These are phyloP conservation scores for human DNA, from an alignment of 2,113 vertebrate genomes.

Conservation along the genomic window GRCh38 chr7:35752501-35753000, in stretches of 20 bases:
- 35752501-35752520: background rate
- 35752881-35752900: background rate
- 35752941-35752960: background rate
- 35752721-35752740: background rate
- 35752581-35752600: background rate
- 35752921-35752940: background rate
- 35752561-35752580: background rate
- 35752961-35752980: background rate
- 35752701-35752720: background rate
- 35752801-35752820: background rate
- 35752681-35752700: background rate
- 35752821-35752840: background rate
- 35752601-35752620: background rate
- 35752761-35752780: background rate
- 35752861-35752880: background rate
- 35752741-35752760: background rate
- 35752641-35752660: background rate
- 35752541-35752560: background rate
- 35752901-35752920: background rate
- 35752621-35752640: background rate
- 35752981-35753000: background rate
- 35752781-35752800: background rate
- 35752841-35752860: background rate
- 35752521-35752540: background rate
- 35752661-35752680: background rate